Conservation (phyloP, 2,113 vertebrate genomes). For the Alligator mississippiensis region DNA sequence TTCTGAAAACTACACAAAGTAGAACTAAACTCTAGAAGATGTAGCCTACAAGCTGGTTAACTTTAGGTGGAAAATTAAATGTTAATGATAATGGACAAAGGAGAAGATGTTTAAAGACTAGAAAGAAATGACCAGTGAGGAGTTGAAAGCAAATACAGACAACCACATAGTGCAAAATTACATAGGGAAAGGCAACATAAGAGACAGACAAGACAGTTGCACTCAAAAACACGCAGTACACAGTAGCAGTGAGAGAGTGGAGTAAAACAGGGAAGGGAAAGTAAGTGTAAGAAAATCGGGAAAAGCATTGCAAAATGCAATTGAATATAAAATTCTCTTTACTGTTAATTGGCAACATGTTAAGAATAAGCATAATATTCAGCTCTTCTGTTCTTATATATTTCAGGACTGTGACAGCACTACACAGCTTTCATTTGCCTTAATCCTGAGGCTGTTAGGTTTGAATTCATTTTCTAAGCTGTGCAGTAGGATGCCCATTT, state of each 20-base stretch:
- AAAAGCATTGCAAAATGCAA: not conserved
- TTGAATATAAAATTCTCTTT: not conserved
- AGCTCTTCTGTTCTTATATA: not conserved
- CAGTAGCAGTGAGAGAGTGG: not conserved
- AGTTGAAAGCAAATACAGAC: too few relatives aligned
- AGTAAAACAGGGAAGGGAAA: not conserved
- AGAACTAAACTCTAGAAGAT: too few relatives aligned
- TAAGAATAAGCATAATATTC: not conserved
- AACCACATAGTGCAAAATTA: too few relatives aligned
- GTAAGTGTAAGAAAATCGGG: not conserved
- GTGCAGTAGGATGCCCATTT: not conserved
- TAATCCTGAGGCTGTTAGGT: not conserved
- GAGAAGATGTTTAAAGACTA: too few relatives aligned
- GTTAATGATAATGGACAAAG: too few relatives aligned
- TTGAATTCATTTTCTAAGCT: not conserved
- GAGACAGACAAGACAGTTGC: too few relatives aligned
- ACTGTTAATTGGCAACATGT: constrained; percentile 32
- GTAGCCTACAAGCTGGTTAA: too few relatives aligned
- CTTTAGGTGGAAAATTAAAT: too few relatives aligned
- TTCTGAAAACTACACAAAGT: not conserved
- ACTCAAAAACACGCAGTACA: too few relatives aligned
- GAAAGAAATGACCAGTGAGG: too few relatives aligned
- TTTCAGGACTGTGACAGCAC: constrained; percentile 7
- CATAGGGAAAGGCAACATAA: too few relatives aligned
- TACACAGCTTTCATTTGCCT: constrained; percentile 25